Conservation (phyloP, 2,888 invertebrate genomes). For the Stenoptilia bipunctidactyla region DNA sequence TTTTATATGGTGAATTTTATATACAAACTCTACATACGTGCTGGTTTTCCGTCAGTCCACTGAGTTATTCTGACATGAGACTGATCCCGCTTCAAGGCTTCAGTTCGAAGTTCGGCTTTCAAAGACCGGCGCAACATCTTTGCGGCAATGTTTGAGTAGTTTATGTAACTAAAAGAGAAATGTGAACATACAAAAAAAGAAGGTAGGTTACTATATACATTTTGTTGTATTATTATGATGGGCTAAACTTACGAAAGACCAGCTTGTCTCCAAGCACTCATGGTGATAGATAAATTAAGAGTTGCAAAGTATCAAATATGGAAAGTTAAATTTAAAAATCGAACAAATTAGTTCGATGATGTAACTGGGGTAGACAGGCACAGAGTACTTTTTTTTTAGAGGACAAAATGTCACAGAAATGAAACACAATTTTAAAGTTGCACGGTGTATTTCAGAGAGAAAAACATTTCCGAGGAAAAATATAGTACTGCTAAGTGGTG, state of each 20-base stretch:
- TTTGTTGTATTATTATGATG: too few relatives aligned
- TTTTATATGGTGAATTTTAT: too few relatives aligned
- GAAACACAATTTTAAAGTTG: too few relatives aligned
- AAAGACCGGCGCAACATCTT: slow-evolving; percentile 83
- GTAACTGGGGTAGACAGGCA: slow-evolving; percentile 20
- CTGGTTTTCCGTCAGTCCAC: slow-evolving; percentile 91
- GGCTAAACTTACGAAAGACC: slow-evolving; percentile 90
- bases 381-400: too few relatives aligned
- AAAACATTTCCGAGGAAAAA: too few relatives aligned
- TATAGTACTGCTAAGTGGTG: too few relatives aligned
- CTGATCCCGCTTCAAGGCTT: slow-evolving; percentile 82
- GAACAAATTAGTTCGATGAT: slow-evolving; percentile 23
- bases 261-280: slow-evolving; percentile 87
- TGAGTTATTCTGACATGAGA: slow-evolving; percentile 85
- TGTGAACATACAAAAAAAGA: too few relatives aligned
- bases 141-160: slow-evolving; percentile 95
- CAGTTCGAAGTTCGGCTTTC: slow-evolving; percentile 80
- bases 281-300: slow-evolving; percentile 31
- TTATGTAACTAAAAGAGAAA: slow-evolving; percentile 84
- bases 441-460: too few relatives aligned
- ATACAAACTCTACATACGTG: slow-evolving; percentile 73
- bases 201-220: too few relatives aligned
- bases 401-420: too few relatives aligned
- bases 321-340: slow-evolving; percentile 8
- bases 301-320: slow-evolving; percentile 8